Evolutionary conservation across 2,113 vertebrate genomes (phyloP), one percentile per base, ranked within the genome.

Genomic region (Cranoglanis bouderius): DNA sequence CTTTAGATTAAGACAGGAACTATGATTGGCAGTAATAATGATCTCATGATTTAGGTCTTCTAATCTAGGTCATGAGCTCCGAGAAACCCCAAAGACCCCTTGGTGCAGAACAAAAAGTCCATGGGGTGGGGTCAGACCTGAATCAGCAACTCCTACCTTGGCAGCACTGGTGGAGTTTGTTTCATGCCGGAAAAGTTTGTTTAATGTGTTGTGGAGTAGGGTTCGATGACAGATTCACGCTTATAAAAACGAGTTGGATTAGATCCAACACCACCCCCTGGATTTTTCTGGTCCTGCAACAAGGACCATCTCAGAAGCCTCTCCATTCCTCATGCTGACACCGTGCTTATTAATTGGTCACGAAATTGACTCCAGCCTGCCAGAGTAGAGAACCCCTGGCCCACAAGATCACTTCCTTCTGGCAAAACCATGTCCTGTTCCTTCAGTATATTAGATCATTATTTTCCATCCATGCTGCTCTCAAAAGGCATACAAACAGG

Each of bases 1-100:
- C n/a, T 85, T 72, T 26, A 70, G 84, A 85, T 85, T 85, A 51
- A 67, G 43, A 26, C 55, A 59, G 13, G 29, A 61, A 26, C 12
- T 0, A 57, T 83, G 2, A 59, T 40, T 59, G 53, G 80, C 53
- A 82, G 13, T 16, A 43, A 16, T 24, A 57, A 1, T 26, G 12
- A 83, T 40, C 81, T 61, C 55, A 83, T 81, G 49, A 83, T 61
- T 83, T 9, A 0, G 1, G 6, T 8, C 13, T 55, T 32, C 49
- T 55, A 43, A 61, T 29, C 12, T 9, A 82, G 19, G 80, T 2
- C 32, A 35, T 24, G 19, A 21, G 8, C 49, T 16, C 5, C 5
- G 16, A 53, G 26, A 55, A 55, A 35, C 16, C 29, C 29, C 43
- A 51, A 18, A 49, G 6, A 46, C 2, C 4, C 6, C 29, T n/a